phyloP scores from a whole-genome alignment of 2,797 vertebrate species.

The Hydrophis major region DNA sequence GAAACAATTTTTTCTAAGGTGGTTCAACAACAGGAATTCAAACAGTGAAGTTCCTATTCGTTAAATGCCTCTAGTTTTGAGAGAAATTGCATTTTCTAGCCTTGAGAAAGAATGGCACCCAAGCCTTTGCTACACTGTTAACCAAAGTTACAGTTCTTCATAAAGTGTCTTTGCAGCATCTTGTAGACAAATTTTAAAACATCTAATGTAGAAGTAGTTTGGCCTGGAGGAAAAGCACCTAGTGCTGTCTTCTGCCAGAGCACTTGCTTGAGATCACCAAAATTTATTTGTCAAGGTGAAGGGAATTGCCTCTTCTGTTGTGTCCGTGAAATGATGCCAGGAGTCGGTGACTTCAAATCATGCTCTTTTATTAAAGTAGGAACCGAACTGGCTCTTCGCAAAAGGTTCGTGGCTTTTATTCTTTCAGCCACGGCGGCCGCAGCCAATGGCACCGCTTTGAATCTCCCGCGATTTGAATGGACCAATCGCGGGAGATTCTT shows the following conservation, averaged over 20 bases:
- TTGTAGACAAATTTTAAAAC: neutral
- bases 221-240: neutral
- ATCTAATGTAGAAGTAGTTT: neutral
- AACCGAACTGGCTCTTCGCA: no score
- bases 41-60: neutral
- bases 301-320: neutral
- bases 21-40: neutral
- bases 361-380: no score
- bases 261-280: neutral
- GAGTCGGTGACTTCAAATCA: no score
- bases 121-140: neutral
- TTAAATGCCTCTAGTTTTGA: no score
- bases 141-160: neutral
- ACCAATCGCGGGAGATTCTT: no score
- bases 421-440: no score
- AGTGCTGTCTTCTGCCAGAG: neutral
- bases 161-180: neutral
- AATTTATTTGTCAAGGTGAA: neutral
- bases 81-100: neutral
- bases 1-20: neutral
- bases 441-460: no score
- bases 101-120: neutral
- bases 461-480: no score
- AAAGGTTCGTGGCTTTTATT: no score
- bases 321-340: no score